Conservation (phyloP, 1,140 invertebrate species). For the Papilio dardanus region DNA sequence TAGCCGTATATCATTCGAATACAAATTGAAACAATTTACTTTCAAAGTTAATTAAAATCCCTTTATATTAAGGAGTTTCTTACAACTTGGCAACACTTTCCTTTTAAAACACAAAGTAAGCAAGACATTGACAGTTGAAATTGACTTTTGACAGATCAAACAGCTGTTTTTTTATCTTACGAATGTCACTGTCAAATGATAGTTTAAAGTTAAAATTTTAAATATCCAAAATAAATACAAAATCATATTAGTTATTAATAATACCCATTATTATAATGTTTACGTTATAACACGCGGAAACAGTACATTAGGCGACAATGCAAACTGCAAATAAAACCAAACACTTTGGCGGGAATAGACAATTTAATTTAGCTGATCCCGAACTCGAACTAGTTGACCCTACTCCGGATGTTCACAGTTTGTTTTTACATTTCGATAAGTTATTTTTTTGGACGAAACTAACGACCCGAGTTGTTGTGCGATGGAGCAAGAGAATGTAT, state of each 20-base stretch:
- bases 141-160: not conserved
- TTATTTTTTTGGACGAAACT: conserved; percentile 93
- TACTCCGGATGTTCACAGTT: conserved; percentile 92
- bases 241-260: not conserved
- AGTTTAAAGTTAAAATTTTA: not conserved
- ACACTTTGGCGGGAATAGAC: not conserved
- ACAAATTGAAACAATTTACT: not conserved
- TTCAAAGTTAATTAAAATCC: not conserved
- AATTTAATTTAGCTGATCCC: conserved; percentile 83
- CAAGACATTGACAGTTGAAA: not conserved
- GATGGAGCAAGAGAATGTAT: conserved; percentile 98
- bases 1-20: not conserved
- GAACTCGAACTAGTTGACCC: conserved; percentile 95
- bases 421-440: conserved; percentile 94
- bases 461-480: conserved; percentile 88
- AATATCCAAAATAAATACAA: not conserved
- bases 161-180: conserved; percentile 19
- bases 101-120: not conserved
- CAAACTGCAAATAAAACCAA: not conserved
- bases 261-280: conserved; percentile 27
- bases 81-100: not conserved
- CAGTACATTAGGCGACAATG: not conserved
- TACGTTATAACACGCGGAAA: not conserved
- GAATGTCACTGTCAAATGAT: conserved; percentile 3
- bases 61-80: not conserved